Base-by-base conservation (phyloP, 2,888 invertebrate genomes). In the Stenodera caucasica region DNA sequence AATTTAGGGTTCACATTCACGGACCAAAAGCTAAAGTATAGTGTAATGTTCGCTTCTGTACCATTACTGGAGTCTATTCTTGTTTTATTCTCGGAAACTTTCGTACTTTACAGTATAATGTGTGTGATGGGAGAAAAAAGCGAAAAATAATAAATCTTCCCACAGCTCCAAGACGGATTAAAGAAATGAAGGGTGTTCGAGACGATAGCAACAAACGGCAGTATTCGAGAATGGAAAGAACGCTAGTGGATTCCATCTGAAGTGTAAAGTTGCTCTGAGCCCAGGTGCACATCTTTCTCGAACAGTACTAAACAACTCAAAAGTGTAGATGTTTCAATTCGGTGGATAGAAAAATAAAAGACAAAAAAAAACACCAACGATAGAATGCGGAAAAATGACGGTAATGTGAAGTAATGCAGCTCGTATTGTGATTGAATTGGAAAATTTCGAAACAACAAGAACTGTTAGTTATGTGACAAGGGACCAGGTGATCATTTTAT, bases 131-230 rank as follows among this genome's bases (percentile, higher is more conserved):
- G 18, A 57, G 40, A 54, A 12, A 30, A 60, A 55, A 56, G 7
- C 35, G 26, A 54, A 60, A 37, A 57, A 50, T 59, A 23, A 59
- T 63, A 63, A 63, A 63, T 63, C 62, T 63, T 52, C 37, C 53
- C 53, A 56, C 62, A 63, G 59, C 58, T 63, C 57, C 59, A 53
- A 59, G 62, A 63, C 62, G 62, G 62, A 63, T 63, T 63, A 61
- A 51, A 58, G 55, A 51, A 58, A 54, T 55, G 52, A 58, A 33
- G 58, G 55, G 55, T 49, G 35, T 55, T 49, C 33, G 55, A n/a
- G 8, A 15, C 18, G 15, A 23, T 35, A n/a, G 18, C 15, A 35
- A 15, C 37, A n/a, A n/a, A 40, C 29, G 9, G 8, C 14, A n/a
- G 35, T 14, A 18, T 26, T 30, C 29, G 52, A 49, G 32, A 12